Percentiles rank a stretch among this genome's conserved stretches.
Conservation (phyloP, 1,140 invertebrate genomes). For the Oncopeltus fasciatus region DNA sequence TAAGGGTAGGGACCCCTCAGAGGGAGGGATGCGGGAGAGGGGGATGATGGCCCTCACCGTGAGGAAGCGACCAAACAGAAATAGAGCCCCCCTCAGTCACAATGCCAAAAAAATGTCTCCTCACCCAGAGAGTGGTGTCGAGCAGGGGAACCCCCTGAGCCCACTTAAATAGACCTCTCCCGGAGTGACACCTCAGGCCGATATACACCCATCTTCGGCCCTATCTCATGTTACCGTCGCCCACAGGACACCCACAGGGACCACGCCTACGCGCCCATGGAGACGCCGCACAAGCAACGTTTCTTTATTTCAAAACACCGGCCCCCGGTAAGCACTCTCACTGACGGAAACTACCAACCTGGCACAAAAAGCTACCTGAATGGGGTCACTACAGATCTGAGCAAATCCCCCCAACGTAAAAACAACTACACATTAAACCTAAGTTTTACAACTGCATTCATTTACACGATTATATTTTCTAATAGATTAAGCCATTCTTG, state of each 20-base stretch:
- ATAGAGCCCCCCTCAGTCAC: conserved; percentile 3
- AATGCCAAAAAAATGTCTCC: conserved; percentile 6
- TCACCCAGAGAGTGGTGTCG: not conserved
- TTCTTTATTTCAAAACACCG: not conserved
- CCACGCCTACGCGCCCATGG: not conserved
- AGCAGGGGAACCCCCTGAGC: not conserved
- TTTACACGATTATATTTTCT: too few relatives aligned
- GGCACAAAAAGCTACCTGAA: not conserved
- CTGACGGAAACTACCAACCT: not conserved
- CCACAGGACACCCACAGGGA: not conserved
- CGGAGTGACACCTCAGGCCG: not conserved
- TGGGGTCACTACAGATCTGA: too few relatives aligned
- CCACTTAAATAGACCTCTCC: conserved; percentile 1
- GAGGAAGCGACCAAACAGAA: too few relatives aligned
- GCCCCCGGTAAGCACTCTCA: not conserved
- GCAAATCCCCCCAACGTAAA: too few relatives aligned
- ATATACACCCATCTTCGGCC: not conserved
- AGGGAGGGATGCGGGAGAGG: too few relatives aligned
- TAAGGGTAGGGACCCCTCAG: too few relatives aligned
- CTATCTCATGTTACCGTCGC: not conserved
- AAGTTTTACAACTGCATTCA: too few relatives aligned
- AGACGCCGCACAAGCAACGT: not conserved
- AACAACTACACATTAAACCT: too few relatives aligned
- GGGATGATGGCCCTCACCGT: too few relatives aligned
- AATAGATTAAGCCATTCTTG: too few relatives aligned